Conservation (phyloP, 2,113 vertebrate species). For the Vulpes lagopus region DNA sequence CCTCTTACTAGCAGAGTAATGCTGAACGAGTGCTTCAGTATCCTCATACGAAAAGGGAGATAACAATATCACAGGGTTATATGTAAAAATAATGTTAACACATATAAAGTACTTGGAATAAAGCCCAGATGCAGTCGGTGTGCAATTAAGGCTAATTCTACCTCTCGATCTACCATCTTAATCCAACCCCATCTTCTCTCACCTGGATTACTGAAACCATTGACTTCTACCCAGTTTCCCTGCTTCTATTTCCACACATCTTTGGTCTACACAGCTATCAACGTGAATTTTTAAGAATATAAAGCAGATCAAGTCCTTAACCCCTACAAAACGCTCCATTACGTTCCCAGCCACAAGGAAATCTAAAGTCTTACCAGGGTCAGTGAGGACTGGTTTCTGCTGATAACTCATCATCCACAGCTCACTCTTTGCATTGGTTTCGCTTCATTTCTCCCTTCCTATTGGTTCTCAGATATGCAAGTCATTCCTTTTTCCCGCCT, state of each 20-base stretch:
- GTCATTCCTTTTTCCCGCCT: background rate
- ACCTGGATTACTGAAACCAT: background rate
- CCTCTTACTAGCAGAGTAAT: background rate
- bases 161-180: background rate
- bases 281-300: background rate
- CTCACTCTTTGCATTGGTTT: background rate
- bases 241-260: background rate
- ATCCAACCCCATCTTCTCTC: background rate
- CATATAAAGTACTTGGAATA: background rate
- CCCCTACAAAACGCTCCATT: background rate
- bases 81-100: background rate
- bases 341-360: background rate
- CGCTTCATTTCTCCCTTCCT: background rate
- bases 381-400: background rate
- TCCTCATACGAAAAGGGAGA: background rate
- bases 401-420: no score
- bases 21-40: background rate
- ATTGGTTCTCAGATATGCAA: background rate
- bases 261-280: background rate
- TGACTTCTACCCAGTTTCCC: background rate
- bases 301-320: background rate
- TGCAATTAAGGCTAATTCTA: background rate
- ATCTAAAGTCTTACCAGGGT: background rate
- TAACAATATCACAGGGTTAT: background rate
- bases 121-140: background rate